Conservation (phyloP, 2,797 vertebrate genomes). For the Ambastaia sidthimunki region DNA sequence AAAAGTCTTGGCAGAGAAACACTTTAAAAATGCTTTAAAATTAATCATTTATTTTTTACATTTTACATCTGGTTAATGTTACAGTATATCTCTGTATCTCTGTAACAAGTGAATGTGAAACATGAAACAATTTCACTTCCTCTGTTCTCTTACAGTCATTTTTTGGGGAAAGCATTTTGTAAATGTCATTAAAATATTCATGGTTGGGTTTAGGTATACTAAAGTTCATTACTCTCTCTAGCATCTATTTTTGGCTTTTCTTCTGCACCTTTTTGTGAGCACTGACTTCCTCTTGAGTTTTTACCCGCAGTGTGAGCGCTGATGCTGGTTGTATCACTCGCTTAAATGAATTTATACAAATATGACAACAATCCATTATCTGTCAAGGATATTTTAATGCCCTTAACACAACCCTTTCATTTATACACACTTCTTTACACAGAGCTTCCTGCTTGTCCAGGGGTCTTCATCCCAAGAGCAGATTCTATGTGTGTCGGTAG, state of each 20-base stretch:
- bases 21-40: background rate
- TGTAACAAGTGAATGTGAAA: background rate
- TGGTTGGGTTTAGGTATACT: constrained; percentile 23
- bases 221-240: background rate
- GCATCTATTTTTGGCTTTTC: constrained; percentile 32
- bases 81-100: background rate
- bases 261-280: constrained; percentile 21
- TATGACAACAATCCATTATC: background rate
- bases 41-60: background rate
- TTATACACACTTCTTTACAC: constrained; percentile 40
- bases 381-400: background rate
- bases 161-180: background rate
- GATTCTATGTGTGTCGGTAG: constrained; percentile 75
- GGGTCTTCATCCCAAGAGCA: constrained; percentile 67
- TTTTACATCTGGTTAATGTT: too few relatives aligned
- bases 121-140: background rate
- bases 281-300: constrained; percentile 70
- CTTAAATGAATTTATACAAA: background rate
- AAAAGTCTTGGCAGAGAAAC: background rate
- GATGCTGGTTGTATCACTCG: background rate
- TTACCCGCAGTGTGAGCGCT: constrained; percentile 1
- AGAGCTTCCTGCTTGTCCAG: constrained; percentile 80
- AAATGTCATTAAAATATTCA: background rate
- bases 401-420: background rate
- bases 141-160: background rate